These are phyloP conservation scores for Pocota personata DNA, from an alignment of 2,888 invertebrate genomes.

Conservation along the genomic window DNA sequence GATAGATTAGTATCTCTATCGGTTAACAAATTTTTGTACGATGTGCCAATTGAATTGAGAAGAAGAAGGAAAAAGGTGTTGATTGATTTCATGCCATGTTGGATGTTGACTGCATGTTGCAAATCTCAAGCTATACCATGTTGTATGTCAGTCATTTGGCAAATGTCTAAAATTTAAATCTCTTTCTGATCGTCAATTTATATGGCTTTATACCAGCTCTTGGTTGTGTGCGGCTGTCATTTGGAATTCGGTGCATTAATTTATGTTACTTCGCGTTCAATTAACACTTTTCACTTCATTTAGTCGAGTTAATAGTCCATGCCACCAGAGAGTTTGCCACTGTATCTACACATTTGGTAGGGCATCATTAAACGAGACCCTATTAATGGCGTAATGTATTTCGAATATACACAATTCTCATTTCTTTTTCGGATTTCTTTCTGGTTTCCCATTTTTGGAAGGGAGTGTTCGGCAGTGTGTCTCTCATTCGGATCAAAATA, in stretches of 20 bases:
- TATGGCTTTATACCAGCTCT: background rate
- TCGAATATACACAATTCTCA: constrained; percentile 24
- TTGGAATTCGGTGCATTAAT: constrained; percentile 62
- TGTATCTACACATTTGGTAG: constrained; percentile 31
- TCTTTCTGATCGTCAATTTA: constrained; percentile 26
- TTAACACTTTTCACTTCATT: constrained; percentile 75
- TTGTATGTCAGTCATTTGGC: constrained; percentile 54
- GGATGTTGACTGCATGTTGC: constrained; percentile 15
- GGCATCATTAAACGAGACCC: constrained; percentile 70
- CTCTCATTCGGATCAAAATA: constrained; percentile 43
- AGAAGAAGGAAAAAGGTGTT: constrained; percentile 52
- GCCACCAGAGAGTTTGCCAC: constrained; percentile 37
- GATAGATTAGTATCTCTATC: constrained; percentile 21
- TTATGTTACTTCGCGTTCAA: constrained; percentile 72
- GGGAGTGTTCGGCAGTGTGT: background rate
- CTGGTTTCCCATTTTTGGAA: constrained; percentile 31
- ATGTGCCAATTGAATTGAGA: constrained; percentile 41
- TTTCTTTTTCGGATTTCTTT: constrained; percentile 8
- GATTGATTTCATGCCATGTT: constrained; percentile 66
- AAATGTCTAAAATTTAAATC: constrained; percentile 64
- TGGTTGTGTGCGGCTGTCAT: constrained; percentile 25
- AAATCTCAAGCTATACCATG: constrained; percentile 24
- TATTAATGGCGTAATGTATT: constrained; percentile 69
- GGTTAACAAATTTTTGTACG: background rate
- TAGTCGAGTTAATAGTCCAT: constrained; percentile 73